Conservation (phyloP, 2,888 invertebrate species). For the Eutolmus rufibarbis region DNA sequence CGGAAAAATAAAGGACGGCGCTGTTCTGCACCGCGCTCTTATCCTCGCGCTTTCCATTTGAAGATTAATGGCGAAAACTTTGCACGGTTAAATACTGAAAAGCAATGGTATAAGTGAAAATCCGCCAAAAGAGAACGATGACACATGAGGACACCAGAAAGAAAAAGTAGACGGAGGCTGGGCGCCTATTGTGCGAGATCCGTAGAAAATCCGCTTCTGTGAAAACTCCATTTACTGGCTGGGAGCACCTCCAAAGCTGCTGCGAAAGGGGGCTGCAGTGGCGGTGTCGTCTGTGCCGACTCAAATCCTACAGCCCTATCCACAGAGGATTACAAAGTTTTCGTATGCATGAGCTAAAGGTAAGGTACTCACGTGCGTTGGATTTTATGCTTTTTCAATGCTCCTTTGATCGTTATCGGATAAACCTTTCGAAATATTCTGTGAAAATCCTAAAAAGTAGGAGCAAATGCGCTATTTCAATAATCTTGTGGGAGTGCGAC, state of each 20-base stretch:
- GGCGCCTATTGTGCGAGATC: background rate
- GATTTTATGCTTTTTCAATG: background rate
- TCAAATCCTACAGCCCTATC: background rate
- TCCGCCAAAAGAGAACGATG: background rate
- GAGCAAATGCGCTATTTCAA: slow-evolving; percentile 22
- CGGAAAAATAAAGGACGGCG: background rate
- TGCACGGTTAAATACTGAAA: background rate
- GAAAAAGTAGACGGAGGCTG: background rate
- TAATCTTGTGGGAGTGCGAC: slow-evolving; percentile 5
- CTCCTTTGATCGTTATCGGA: slow-evolving; percentile 16
- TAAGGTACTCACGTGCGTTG: slow-evolving; percentile 4
- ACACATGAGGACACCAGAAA: background rate
- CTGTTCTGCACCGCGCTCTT: background rate
- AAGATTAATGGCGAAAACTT: background rate
- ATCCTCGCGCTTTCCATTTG: background rate
- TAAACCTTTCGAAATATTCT: slow-evolving; percentile 14
- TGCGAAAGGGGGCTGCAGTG: background rate
- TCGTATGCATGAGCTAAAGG: slow-evolving; percentile 20
- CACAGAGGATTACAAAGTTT: slow-evolving; percentile 1
- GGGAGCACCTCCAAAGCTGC: background rate
- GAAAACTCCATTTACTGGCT: background rate
- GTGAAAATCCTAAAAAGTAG: slow-evolving; percentile 14
- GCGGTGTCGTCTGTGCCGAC: background rate
- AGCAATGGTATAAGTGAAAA: background rate
- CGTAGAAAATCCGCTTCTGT: background rate